phyloP scores from a whole-genome alignment of 2,888 invertebrate genomes.

The Lithophane leautieri region DNA sequence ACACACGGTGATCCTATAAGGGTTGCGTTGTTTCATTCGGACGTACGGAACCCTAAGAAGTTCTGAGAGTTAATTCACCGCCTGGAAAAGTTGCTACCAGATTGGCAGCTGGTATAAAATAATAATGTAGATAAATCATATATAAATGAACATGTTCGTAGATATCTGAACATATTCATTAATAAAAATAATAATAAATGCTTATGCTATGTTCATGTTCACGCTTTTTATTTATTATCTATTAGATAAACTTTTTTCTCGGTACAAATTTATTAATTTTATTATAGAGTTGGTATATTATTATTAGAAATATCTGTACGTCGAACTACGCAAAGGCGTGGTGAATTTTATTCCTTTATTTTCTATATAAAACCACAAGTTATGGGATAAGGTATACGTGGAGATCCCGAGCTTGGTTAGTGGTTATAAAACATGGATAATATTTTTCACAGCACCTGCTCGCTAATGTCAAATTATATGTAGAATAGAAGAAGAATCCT shows the following conservation, averaged over 20 bases:
- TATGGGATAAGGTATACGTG: slow-evolving; percentile 18
- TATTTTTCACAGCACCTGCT: slow-evolving; percentile 6
- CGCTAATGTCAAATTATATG: no score
- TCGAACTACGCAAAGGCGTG: slow-evolving; percentile 53
- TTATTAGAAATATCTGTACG: slow-evolving; percentile 23
- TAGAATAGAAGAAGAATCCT: no score
- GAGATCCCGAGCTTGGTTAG: slow-evolving; percentile 36
- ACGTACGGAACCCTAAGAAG: neutral
- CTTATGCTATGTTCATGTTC: neutral
- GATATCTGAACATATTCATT: slow-evolving; percentile 6
- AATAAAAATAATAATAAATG: neutral
- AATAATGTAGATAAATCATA: slow-evolving; percentile 1
- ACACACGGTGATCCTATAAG: no score
- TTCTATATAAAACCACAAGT: slow-evolving; percentile 57
- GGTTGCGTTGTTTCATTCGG: neutral
- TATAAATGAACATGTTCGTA: slow-evolving; percentile 9
- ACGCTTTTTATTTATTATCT: neutral
- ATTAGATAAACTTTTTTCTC: slow-evolving; percentile 2
- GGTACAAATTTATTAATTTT: neutral
- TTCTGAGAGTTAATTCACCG: neutral
- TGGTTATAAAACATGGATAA: slow-evolving; percentile 43
- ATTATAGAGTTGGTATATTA: slow-evolving; percentile 1
- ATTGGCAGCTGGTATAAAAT: neutral
- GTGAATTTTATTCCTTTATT: slow-evolving; percentile 31
- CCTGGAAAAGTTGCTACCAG: neutral